Evolutionary conservation across 1,140 invertebrate genomes (phyloP).

Genomic region (Sitophilus oryzae): DNA sequence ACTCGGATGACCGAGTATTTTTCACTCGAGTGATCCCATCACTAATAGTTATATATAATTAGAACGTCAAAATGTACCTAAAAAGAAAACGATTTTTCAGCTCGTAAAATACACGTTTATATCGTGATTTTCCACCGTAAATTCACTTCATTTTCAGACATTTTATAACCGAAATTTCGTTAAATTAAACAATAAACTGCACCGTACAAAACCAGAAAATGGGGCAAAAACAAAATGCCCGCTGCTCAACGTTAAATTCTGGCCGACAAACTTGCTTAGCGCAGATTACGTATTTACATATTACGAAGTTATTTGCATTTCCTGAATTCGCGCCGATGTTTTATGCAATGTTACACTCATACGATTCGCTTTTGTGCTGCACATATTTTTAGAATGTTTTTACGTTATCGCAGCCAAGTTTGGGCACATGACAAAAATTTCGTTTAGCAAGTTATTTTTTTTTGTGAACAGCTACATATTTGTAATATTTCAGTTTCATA

Average conservation of each 20-base stretch:
- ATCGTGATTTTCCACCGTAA: neutral
- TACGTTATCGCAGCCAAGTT: too few species aligned
- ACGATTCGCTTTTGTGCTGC: neutral
- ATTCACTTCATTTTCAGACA: conserved; percentile 4
- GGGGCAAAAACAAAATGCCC: conserved; percentile 11
- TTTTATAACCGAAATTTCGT: conserved; percentile 14
- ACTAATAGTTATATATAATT: too few species aligned
- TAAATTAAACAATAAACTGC: conserved; percentile 12
- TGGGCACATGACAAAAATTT: too few species aligned
- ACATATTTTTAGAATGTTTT: too few species aligned
- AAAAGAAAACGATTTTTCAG: too few species aligned
- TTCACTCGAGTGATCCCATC: too few species aligned
- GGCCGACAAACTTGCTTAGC: conserved; percentile 23
- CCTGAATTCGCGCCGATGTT: conserved; percentile 12
- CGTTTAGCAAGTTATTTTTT: too few species aligned
- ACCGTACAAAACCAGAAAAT: conserved; percentile 9
- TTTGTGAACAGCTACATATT: too few species aligned
- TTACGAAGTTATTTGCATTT: conserved; percentile 23
- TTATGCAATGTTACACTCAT: neutral
- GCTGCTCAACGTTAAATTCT: conserved; percentile 17
- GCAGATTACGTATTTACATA: conserved; percentile 17
- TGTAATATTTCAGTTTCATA: too few species aligned
- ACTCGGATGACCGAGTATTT: too few species aligned
- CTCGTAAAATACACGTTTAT: too few species aligned
- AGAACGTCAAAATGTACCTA: too few species aligned